These are phyloP conservation scores for Bambusicola thoracicus DNA, from an alignment of 2,113 vertebrate species.

Conservation along the genomic window DNA sequence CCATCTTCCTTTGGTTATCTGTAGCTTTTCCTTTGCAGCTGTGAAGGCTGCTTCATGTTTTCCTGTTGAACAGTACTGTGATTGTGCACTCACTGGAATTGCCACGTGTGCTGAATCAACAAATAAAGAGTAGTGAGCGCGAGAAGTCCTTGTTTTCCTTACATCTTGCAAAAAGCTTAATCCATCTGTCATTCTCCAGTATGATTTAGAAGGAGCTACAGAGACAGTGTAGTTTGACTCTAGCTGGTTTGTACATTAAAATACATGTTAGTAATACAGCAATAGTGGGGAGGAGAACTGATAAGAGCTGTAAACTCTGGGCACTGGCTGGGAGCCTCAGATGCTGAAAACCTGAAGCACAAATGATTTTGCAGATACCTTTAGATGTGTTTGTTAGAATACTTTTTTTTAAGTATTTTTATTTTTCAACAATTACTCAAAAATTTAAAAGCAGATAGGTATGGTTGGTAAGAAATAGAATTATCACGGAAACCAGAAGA, in stretches of 20 bases:
- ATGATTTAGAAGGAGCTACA: neutral
- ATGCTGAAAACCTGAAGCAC: neutral
- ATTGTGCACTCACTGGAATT: neutral
- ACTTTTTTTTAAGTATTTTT: neutral
- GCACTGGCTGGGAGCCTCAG: neutral
- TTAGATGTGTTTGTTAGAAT: neutral
- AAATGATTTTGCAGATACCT: neutral
- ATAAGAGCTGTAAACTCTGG: neutral
- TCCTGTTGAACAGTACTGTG: slow-evolving; percentile 12
- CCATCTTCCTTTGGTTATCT: slow-evolving; percentile 25
- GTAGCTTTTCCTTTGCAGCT: slow-evolving; percentile 18
- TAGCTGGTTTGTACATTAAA: neutral
- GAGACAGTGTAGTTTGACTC: neutral
- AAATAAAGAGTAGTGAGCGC: neutral
- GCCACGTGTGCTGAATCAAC: neutral
- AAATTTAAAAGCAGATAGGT: neutral
- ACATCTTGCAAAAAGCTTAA: neutral
- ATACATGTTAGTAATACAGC: neutral
- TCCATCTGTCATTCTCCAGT: neutral
- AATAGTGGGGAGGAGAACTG: fast-evolving
- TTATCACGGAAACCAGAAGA: neutral
- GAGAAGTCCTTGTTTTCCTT: neutral
- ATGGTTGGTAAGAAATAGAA: neutral
- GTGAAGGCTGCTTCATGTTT: neutral
- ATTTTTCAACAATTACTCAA: neutral